phyloP scores from a whole-genome alignment of 2,888 invertebrate genomes.

The Andricus curvator region DNA sequence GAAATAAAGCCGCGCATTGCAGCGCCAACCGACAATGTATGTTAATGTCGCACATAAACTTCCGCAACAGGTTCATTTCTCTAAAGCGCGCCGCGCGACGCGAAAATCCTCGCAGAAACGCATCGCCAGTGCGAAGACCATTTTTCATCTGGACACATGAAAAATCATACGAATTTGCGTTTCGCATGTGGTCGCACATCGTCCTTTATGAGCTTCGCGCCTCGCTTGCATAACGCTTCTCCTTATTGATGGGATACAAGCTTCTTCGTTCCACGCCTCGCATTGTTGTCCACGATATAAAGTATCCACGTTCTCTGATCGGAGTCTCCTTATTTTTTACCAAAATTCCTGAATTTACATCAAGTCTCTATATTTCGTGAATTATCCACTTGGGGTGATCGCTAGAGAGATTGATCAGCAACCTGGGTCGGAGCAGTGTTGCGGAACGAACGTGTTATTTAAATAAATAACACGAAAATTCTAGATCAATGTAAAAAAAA shows the following conservation, averaged over 20 bases:
- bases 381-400: too few species aligned
- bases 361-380: neutral
- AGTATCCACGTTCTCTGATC: neutral
- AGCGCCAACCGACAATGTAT: slow-evolving; percentile 67
- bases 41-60: slow-evolving; percentile 75
- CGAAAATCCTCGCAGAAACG: slow-evolving; percentile 71
- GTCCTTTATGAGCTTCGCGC: slow-evolving; percentile 44
- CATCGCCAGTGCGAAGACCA: slow-evolving; percentile 63
- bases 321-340: neutral
- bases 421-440: too few species aligned
- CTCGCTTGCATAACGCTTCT: slow-evolving; percentile 33
- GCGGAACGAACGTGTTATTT: too few species aligned
- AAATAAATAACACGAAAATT: too few species aligned
- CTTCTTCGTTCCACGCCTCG: slow-evolving; percentile 27
- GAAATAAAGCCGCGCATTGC: slow-evolving; percentile 45
- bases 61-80: slow-evolving; percentile 77
- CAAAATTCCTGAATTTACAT: neutral
- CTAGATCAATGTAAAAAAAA: too few species aligned
- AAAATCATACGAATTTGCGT: slow-evolving; percentile 64
- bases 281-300: slow-evolving; percentile 34
- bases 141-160: slow-evolving; percentile 71
- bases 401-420: too few species aligned
- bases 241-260: slow-evolving; percentile 44
- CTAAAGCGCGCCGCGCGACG: slow-evolving; percentile 58
- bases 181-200: slow-evolving; percentile 60